Conservation (phyloP, 2,888 invertebrate genomes). For the Apamea sordens region DNA sequence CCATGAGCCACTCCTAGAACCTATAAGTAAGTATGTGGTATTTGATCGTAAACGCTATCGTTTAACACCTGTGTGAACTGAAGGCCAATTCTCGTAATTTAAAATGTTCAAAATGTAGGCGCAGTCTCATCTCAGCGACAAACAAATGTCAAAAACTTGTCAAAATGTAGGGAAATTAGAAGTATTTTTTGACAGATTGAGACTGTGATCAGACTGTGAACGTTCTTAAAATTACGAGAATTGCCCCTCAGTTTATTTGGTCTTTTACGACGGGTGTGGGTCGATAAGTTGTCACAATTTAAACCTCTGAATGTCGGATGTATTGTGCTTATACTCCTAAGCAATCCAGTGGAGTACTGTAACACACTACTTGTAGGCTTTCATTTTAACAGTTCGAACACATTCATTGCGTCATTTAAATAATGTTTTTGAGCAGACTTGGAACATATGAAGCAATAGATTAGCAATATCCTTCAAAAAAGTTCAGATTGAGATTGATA, state of each 20-base stretch:
- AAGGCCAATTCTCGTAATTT: too few species aligned
- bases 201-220: too few species aligned
- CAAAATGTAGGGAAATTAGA: too few species aligned
- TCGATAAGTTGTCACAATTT: conserved; percentile 25
- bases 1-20: conserved; percentile 32
- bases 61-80: conserved; percentile 42
- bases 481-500: too few species aligned
- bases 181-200: too few species aligned
- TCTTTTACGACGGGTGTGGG: conserved; percentile 34
- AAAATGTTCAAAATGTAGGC: too few species aligned
- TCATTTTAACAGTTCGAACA: neutral
- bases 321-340: neutral
- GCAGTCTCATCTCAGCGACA: too few species aligned
- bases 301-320: conserved; percentile 2
- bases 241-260: conserved; percentile 9
- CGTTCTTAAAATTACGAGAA: too few species aligned
- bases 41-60: conserved; percentile 42
- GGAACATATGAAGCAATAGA: neutral
- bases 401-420: neutral
- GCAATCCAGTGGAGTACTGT: neutral
- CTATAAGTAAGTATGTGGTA: conserved; percentile 7
- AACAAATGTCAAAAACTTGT: too few species aligned
- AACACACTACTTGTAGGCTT: neutral
- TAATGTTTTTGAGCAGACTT: neutral
- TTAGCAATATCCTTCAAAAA: neutral